Evolutionary conservation across 2,797 vertebrate species (phyloP).

Genomic region (Caiman crocodilus): DNA sequence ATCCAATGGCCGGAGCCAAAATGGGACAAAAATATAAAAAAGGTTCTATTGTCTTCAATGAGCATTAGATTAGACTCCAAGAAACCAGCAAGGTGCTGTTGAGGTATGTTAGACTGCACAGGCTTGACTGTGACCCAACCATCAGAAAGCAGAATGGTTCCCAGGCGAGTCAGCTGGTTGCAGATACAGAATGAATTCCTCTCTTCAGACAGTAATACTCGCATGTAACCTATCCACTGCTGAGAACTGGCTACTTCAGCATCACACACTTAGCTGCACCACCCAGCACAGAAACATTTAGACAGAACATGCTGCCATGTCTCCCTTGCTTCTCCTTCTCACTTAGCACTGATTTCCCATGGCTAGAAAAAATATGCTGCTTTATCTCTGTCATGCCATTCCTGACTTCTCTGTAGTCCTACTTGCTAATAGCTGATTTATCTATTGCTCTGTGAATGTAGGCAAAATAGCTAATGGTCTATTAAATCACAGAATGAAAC

Average conservation of each 20-base stretch:
- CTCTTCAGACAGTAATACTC: neutral
- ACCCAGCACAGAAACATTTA: neutral
- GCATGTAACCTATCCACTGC: neutral
- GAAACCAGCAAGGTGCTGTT: neutral
- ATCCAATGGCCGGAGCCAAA: neutral
- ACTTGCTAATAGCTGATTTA: conserved; percentile 67
- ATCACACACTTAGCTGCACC: neutral
- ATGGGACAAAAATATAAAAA: neutral
- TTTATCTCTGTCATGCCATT: conserved; percentile 68
- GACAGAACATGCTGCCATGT: conserved; percentile 10
- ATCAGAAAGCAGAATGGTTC: neutral
- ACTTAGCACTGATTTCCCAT: conserved; percentile 9
- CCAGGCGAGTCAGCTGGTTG: neutral
- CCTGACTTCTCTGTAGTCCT: conserved; percentile 54
- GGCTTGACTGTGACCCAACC: neutral
- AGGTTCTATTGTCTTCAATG: neutral
- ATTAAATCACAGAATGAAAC: conserved; percentile 68
- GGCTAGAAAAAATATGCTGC: conserved; percentile 12
- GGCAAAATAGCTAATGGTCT: conserved; percentile 67
- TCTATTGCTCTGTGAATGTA: conserved; percentile 63
- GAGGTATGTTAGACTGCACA: neutral
- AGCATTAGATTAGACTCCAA: neutral
- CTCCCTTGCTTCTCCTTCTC: neutral
- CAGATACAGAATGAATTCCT: neutral
- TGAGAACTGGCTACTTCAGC: neutral